Evolutionary conservation across 2,888 invertebrate genomes (phyloP), one percentile per base, ranked within the genome.

Genomic region (Zygogramma bicolorata): DNA sequence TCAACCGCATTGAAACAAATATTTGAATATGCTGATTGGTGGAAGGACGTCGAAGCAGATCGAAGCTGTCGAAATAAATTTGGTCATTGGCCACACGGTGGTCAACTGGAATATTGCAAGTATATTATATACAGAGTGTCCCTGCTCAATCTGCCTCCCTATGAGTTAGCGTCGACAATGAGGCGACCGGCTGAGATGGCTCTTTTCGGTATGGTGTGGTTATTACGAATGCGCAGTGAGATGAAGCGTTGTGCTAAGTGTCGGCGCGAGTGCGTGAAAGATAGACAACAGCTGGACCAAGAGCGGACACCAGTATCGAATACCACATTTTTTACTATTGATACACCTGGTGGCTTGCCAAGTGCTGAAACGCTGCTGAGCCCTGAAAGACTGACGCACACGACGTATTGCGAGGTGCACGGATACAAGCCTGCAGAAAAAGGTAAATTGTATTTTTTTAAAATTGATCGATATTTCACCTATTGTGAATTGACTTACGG

Each of bases 191-290:
- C 71, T 89, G 91, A 90, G 90, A 94, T 94, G 94, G 94, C 94
- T 90, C 92, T 94, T 84, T 94, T 94, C 90, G 94, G 94, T 88
- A 93, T 94, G 91, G 94, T 94, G 88, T 94, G 94, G 94, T 90
- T 94, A 87, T 88, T 94, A 87, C 93, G 94, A 84, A 92, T 94
- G 88, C 93, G 94, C 87, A 92, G 93, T 81, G 93, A 94, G 86
- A 91, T 94, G 87, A 93, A 93, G 86, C 91, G 93, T 78, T 93
- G 93, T 88, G 90, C 92, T 70, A 92, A 92, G 84, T 93, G 93
- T 87, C 90, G 90, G 80, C 83, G 85, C 62, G 82, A 84, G 75
- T 79, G 49, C 53, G 18, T 65, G n/a, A 61, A 27, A 61, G 74
- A 74, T 73, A 62, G 70, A 71, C 61, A 65, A 18, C 70, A 73